Evolutionary conservation across 2,113 vertebrate species (phyloP).

Genomic region (Opisthocomus hoazin): DNA sequence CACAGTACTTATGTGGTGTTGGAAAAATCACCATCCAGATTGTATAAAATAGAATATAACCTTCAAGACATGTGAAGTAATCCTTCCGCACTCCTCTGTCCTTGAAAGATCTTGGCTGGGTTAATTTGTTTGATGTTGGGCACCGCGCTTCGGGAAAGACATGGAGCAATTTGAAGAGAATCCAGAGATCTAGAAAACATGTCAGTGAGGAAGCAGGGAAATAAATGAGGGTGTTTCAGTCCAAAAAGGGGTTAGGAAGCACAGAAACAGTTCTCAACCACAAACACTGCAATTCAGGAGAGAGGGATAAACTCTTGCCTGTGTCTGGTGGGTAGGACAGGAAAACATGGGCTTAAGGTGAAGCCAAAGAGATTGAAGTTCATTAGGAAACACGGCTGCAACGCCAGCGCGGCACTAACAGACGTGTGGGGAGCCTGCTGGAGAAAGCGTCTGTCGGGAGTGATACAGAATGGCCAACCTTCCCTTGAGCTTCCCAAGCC

Average conservation of each 20-base stretch:
- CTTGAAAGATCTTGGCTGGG: neutral
- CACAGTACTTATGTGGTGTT: neutral
- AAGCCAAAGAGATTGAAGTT: neutral
- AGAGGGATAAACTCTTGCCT: neutral
- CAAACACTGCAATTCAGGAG: too few relatives aligned
- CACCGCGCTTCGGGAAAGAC: neutral
- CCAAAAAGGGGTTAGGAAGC: neutral
- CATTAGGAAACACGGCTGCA: neutral
- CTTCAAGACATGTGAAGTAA: neutral
- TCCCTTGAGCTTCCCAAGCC: neutral
- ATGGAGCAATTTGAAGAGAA: neutral
- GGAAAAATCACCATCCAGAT: neutral
- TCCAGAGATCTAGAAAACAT: neutral
- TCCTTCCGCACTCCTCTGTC: neutral
- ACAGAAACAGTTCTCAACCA: neutral
- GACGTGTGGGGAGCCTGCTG: neutral
- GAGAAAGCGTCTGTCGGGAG: neutral
- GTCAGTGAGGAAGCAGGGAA: neutral
- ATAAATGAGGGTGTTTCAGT: neutral
- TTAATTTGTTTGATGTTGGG: neutral
- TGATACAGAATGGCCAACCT: neutral
- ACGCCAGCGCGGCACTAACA: fast-evolving
- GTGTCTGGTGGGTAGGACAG: neutral
- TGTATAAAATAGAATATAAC: neutral
- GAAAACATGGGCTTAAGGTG: neutral